Evolutionary conservation across 2,113 vertebrate genomes (phyloP).

Genomic region (Gasterosteus nipponicus): DNA sequence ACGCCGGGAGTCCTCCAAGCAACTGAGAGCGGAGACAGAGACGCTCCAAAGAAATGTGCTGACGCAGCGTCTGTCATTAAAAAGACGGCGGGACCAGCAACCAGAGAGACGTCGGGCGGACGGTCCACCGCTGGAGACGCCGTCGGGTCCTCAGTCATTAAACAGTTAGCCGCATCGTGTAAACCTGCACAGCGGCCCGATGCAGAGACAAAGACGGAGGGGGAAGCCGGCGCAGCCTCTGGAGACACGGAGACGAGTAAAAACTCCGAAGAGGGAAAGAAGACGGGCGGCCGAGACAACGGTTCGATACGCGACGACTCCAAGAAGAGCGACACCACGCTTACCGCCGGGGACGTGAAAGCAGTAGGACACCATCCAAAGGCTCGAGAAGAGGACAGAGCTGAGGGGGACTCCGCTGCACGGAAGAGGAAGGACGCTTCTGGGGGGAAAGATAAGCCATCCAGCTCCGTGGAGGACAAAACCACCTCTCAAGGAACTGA

Average conservation of each 20-base stretch:
- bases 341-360: neutral
- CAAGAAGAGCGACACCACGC: neutral
- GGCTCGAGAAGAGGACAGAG: constrained; percentile 14
- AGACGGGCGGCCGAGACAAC: constrained; percentile 38
- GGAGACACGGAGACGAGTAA: neutral
- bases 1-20: constrained; percentile 13
- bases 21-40: neutral
- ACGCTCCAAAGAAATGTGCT: constrained; percentile 4
- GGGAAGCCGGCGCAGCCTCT: neutral
- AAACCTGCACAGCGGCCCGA: constrained; percentile 8
- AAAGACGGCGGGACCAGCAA: constrained; percentile 9
- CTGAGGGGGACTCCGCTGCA: neutral
- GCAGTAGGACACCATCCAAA: constrained; percentile 16
- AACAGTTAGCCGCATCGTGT: neutral
- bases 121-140: neutral
- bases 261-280: constrained; percentile 4
- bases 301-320: neutral
- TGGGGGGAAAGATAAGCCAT: constrained; percentile 12
- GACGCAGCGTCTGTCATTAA: neutral
- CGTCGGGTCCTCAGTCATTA: neutral
- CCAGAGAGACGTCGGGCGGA: constrained; percentile 26
- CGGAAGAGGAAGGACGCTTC: neutral
- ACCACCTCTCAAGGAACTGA: constrained; percentile 7
- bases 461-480: neutral
- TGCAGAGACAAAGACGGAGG: neutral